These are phyloP conservation scores for Neotragus moschatus DNA, from an alignment of 2,113 vertebrate genomes.

Conservation along the genomic window DNA sequence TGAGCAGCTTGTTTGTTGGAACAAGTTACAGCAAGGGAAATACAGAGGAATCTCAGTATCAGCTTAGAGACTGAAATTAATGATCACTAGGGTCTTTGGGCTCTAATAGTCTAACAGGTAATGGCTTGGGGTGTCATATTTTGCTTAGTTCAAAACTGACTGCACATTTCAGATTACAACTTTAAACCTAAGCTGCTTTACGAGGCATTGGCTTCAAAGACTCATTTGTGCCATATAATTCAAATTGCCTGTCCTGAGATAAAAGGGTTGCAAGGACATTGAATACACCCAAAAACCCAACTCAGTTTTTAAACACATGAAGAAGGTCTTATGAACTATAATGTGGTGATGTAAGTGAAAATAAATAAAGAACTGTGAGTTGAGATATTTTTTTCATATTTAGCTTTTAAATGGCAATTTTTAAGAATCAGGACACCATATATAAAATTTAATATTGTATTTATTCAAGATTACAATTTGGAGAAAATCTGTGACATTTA, in stretches of 20 bases:
- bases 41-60: background rate
- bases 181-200: conserved; percentile 19
- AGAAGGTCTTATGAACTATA: background rate
- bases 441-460: background rate
- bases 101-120: background rate
- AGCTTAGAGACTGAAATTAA: background rate
- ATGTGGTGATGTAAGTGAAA: background rate
- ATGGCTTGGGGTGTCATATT: background rate
- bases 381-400: background rate
- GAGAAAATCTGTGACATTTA: background rate
- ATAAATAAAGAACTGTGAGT: background rate
- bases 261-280: conserved; percentile 24
- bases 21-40: no score
- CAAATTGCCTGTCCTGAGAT: conserved; percentile 10
- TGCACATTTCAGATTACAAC: background rate
- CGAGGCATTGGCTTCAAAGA: background rate
- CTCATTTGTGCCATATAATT: conserved; percentile 30
- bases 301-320: background rate
- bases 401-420: background rate
- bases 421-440: background rate
- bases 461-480: background rate
- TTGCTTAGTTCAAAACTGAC: conserved; percentile 24
- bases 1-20: background rate
- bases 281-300: background rate
- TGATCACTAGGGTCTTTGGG: background rate